Conservation (phyloP, 1,140 invertebrate genomes). For the Anthonomus grandis region DNA sequence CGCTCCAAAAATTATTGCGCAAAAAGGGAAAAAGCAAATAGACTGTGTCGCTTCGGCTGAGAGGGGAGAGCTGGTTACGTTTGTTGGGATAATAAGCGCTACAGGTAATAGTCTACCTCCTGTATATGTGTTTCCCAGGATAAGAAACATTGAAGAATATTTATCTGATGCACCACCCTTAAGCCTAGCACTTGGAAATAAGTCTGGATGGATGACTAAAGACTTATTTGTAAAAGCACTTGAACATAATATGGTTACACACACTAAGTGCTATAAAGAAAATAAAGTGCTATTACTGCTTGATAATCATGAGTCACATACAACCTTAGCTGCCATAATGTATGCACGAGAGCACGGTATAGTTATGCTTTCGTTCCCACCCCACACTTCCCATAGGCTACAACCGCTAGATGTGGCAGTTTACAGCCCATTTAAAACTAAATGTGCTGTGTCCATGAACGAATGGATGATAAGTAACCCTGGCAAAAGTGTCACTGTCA, state of each 20-base stretch:
- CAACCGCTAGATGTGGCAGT: constrained; percentile 47
- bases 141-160: no score
- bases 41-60: constrained; percentile 43
- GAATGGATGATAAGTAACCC: constrained; percentile 28
- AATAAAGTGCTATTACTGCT: constrained; percentile 38
- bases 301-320: constrained; percentile 44
- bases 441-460: constrained; percentile 17
- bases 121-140: constrained; percentile 34
- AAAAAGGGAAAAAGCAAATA: constrained; percentile 43
- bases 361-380: constrained; percentile 49
- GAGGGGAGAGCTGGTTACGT: constrained; percentile 45
- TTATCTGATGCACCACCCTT: constrained; percentile 43
- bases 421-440: constrained; percentile 35
- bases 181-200: constrained; percentile 37
- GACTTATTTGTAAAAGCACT: constrained; percentile 36
- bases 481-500: constrained; percentile 29
- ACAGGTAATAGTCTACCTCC: constrained; percentile 42
- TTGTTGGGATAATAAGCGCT: constrained; percentile 38
- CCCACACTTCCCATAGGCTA: constrained; percentile 45
- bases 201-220: constrained; percentile 41
- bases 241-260: constrained; percentile 48
- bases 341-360: constrained; percentile 39
- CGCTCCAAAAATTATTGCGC: constrained; percentile 24
- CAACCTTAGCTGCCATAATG: constrained; percentile 1
- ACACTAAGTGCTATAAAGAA: constrained; percentile 32